Base-by-base conservation (phyloP, 2,888 invertebrate species). In the Andrena dorsata region DNA sequence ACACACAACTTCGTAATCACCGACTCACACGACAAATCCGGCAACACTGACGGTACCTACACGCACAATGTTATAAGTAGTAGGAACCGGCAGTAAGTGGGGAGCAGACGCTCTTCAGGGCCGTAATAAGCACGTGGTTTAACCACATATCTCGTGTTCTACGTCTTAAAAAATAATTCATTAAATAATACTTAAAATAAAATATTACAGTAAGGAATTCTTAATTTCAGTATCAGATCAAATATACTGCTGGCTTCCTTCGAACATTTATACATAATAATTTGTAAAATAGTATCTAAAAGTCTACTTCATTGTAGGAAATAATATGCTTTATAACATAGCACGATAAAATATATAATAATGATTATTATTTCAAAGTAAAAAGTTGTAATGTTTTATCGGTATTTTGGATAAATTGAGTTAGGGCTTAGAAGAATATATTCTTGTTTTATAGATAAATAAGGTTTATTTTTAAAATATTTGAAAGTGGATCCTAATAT, bases 81-180 rank as follows among this genome's bases (percentile, higher is more conserved):
- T 28, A 58, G 16, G 58, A 61, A 8, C 10, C 30, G 28, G 20
- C 2, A 7, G 8, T 56, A 8, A 23, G 63, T 84, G 71, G 78
- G 88, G 76, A 82, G 23, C 4, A 58, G 28, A 66, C n/a, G n/a
- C 28, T 47, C 23, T 5, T 32, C 87, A 87, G 87, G 77, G 41
- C 49, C 81, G 87, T 88, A 64, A 10, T 64, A 71, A 69, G 2
- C n/a, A 32, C 5, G 60, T 30, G n/a, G 28, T 26, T 47, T 63
- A 30, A 16, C 5, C 16, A 20, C 8, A 10, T 63, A 47, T 23
- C 6, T 4, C 6, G 58, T 1, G 16, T 53, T 28, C 13, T 20
- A 1, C 4, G 0, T 13, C 20, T 26, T 20, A 8, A 23, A 56
- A 63, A 32, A 35, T 63, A 63, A 23, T 63, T 56, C 1, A 13